Evolutionary conservation across 2,888 invertebrate species (phyloP).

Genomic region (Chrysolina haemoptera): DNA sequence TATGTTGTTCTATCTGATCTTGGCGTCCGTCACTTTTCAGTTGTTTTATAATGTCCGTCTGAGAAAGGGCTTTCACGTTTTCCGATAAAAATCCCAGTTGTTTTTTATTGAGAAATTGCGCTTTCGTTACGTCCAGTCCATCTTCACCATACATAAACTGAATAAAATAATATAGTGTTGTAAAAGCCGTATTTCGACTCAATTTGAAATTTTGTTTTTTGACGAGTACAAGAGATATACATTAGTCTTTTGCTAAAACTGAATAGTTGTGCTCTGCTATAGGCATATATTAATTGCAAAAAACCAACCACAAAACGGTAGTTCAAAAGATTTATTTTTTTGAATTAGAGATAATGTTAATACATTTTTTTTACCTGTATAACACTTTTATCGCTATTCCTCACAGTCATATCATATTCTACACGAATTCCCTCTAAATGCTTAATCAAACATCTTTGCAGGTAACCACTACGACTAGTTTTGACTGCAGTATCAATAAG

Average conservation of each 20-base stretch:
- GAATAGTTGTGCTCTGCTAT: too few species aligned
- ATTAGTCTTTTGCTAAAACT: too few species aligned
- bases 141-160: slow-evolving; percentile 95
- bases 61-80: slow-evolving; percentile 80
- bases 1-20: slow-evolving; percentile 72
- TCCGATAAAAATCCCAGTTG: slow-evolving; percentile 87
- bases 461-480: slow-evolving; percentile 97
- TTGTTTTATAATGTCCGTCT: slow-evolving; percentile 73
- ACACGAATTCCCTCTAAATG: slow-evolving; percentile 97
- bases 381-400: slow-evolving; percentile 94
- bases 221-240: too few species aligned
- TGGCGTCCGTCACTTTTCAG: slow-evolving; percentile 74
- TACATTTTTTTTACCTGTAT: slow-evolving; percentile 77
- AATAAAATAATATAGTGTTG: slow-evolving; percentile 38
- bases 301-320: too few species aligned
- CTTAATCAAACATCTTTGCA: slow-evolving; percentile 97
- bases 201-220: too few species aligned
- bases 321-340: too few species aligned
- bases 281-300: too few species aligned
- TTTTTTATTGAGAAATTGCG: slow-evolving; percentile 84
- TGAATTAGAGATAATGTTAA: too few species aligned
- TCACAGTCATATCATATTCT: slow-evolving; percentile 94
- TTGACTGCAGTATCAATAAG: slow-evolving; percentile 99
- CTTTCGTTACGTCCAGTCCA: slow-evolving; percentile 90
- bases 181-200: not conserved